These are phyloP conservation scores for Enteromius unitaeniatus DNA, from an alignment of 2,797 vertebrate genomes.

Conservation along the genomic window DNA sequence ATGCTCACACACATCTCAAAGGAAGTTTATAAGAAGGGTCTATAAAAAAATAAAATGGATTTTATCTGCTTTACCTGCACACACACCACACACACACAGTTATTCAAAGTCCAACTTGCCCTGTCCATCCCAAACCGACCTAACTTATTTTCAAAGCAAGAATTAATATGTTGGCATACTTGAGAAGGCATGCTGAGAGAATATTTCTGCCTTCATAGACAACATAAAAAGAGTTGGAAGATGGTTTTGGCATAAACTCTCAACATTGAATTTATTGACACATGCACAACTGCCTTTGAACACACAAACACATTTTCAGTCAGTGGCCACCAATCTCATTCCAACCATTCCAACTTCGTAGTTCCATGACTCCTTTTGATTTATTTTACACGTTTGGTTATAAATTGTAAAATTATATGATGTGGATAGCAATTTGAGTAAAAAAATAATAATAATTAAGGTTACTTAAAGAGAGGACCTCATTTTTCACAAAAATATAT, in stretches of 20 bases:
- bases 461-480: too few species aligned
- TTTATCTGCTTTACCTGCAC: not conserved
- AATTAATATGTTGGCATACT: constrained; percentile 23
- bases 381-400: not conserved
- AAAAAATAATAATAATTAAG: not conserved
- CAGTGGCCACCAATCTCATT: not conserved
- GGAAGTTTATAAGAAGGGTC: constrained; percentile 18
- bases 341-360: not conserved
- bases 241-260: constrained; percentile 20
- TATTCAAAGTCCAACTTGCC: constrained; percentile 30
- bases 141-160: constrained; percentile 38
- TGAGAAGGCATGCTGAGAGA: constrained; percentile 7
- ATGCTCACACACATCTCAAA: constrained; percentile 33
- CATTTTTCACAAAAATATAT: too few species aligned
- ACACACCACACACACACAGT: not conserved
- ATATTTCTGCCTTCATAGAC: constrained; percentile 20
- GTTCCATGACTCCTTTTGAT: too few species aligned
- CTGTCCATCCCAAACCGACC: not conserved
- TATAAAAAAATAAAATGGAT: constrained; percentile 26
- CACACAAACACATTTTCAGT: not conserved
- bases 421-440: not conserved
- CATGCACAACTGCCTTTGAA: constrained; percentile 3
- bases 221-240: not conserved
- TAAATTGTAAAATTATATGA: not conserved
- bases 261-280: constrained; percentile 26